Base-by-base conservation (phyloP, 2,797 vertebrate species). In the Chloroceryle amazona region DNA sequence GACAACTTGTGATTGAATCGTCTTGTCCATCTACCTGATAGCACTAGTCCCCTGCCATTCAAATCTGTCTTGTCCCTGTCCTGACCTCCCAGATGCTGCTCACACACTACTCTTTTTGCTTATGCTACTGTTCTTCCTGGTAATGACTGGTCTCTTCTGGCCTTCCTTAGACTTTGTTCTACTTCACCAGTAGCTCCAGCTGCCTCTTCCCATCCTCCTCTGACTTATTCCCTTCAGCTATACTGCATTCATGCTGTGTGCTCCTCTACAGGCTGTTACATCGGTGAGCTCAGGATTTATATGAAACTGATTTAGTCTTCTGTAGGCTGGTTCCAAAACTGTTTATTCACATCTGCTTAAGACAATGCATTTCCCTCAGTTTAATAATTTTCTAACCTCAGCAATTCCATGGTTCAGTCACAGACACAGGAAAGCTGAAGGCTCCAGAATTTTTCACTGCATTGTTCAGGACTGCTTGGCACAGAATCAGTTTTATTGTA, bases 11-110 rank as follows among this genome's bases (percentile, higher is more conserved):
- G 65, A 78, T 22, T 88, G 20, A 37, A 42, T 78, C 58, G 33
- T 49, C 19, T 61, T 63, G 33, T 93, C 85, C 85, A 65, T 86
- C 70, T 16, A 25, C 42, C 26, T 79, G 83, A 78, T 76, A 91
- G 3, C 55, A 33, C 23, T 39, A 31, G n/a, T 91, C 29, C 51
- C 51, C 47, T 84, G 85, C 25, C 58, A 66, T 51, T 94, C 76
- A 88, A 63, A 81, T 47, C 46, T 51, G 6, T 51, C 80, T 57
- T 19, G 13, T 78, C 28, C 35, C 42, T 2, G 4, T 12, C 22
- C 31, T 0, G 0, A 22, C 35, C 35, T 81, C 58, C 62, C 81
- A 73, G 74, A 52, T 93, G 55, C 49, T 67, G 44, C 57, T 82
- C 61, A 10, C 52, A 74, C 10, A 5, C 23, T 37, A 8, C 28